These are phyloP conservation scores for Microtus oregoni DNA, from an alignment of 2,113 vertebrate species.

Conservation along the genomic window DNA sequence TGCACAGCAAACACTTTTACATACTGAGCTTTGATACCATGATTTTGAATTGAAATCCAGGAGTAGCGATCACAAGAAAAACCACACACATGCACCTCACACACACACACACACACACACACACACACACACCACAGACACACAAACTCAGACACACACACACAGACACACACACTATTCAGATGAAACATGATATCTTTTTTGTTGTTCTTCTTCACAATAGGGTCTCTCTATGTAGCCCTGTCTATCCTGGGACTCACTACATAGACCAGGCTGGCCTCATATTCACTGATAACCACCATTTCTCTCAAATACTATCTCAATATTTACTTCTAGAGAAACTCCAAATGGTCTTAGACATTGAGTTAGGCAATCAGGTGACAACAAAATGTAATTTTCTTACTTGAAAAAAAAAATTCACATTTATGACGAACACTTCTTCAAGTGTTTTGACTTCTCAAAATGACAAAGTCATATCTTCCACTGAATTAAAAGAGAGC, in stretches of 20 bases:
- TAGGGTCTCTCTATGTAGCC: neutral
- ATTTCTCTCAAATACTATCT: neutral
- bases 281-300: neutral
- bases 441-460: too few relatives aligned
- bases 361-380: neutral
- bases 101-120: neutral
- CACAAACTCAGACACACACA: neutral
- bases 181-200: neutral
- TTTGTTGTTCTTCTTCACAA: neutral
- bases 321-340: neutral
- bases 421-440: neutral
- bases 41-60: neutral
- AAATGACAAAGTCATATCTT: neutral
- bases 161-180: neutral
- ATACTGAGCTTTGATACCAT: neutral
- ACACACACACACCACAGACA: neutral
- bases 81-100: neutral
- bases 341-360: neutral
- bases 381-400: neutral
- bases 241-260: neutral
- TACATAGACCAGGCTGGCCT: neutral
- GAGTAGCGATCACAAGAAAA: neutral
- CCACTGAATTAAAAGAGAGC: neutral
- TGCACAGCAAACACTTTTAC: neutral
- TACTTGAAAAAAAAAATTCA: constrained; percentile 23